Base-by-base conservation (phyloP, 2,797 vertebrate species). In the Brachyrhaphis roseni region DNA sequence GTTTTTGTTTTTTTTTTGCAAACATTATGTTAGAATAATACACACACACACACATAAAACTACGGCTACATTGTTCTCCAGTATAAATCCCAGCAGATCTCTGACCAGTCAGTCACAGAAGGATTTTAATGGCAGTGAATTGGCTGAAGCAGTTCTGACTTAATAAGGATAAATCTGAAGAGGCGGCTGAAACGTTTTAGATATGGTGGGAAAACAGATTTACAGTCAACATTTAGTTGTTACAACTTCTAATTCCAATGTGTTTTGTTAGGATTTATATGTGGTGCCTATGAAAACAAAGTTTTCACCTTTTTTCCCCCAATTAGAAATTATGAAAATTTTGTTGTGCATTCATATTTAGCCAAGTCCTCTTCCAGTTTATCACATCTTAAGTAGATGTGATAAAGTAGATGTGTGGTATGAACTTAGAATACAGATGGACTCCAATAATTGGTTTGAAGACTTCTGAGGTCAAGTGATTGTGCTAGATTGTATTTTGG, bases 1-100 rank as follows among this genome's bases (percentile, higher is more conserved):
- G 84, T 91, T 83, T 78, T 79, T 64, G 74, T 81, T 72, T 78
- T 89, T 90, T 83, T 80, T 76, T 70, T 78, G n/a, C n/a, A 90
- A 91, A 89, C 86, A 88, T 72, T 16, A 80, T 64, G 90, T 91
- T 88, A 92, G 84, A 93, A 88, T 88, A 93, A 92, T 82, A 91
- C 86, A 88, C 84, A 79, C 86, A 53, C 74, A 73, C 71, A 71
- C 73, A 55, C 72, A 46, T 74, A n/a, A 82, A 72, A 36, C 79
- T 78, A 23, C 79, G 83, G 46, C 70, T 68, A 47, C 83, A 76
- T 79, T 75, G 53, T 85, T 82, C 75, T 84, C 34, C 13, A 13
- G 77, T 0, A 80, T 81, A 75, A 79, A 62, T 82, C 51, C 0
- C 80, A 47, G 80, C 71, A 74, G 75, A 75, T 39, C 53, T 41